Conservation (phyloP, 2,113 vertebrate species). For the Oreocharis arfaki region DNA sequence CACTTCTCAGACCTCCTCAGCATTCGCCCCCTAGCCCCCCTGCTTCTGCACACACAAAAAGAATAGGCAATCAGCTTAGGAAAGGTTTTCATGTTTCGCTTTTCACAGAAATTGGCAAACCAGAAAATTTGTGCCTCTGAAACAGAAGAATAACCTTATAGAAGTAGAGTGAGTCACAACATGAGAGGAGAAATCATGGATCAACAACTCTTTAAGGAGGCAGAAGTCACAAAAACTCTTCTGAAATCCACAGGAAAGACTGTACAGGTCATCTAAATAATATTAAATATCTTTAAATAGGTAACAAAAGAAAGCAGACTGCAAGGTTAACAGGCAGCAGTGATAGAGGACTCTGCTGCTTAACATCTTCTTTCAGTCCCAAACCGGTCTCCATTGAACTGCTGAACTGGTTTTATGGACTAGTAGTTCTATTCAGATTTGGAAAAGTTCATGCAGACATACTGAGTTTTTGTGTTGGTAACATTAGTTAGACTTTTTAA, state of each 20-base stretch:
- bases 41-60: neutral
- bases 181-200: neutral
- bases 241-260: neutral
- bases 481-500: neutral
- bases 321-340: neutral
- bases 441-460: neutral
- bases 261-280: neutral
- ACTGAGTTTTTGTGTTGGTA: neutral
- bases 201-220: neutral
- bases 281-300: neutral
- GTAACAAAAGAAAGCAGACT: neutral
- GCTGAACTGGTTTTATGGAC: neutral
- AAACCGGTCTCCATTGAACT: neutral
- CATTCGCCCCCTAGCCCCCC: no score
- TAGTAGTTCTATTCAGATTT: neutral
- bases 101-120: neutral
- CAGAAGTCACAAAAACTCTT: neutral
- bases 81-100: neutral
- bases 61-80: neutral
- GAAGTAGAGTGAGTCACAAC: neutral
- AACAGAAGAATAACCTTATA: neutral
- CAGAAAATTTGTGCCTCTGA: neutral
- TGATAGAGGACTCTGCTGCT: neutral
- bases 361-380: neutral
- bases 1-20: neutral